Conservation (phyloP, 2,888 invertebrate species). For the Trichogramma dendrolimi region DNA sequence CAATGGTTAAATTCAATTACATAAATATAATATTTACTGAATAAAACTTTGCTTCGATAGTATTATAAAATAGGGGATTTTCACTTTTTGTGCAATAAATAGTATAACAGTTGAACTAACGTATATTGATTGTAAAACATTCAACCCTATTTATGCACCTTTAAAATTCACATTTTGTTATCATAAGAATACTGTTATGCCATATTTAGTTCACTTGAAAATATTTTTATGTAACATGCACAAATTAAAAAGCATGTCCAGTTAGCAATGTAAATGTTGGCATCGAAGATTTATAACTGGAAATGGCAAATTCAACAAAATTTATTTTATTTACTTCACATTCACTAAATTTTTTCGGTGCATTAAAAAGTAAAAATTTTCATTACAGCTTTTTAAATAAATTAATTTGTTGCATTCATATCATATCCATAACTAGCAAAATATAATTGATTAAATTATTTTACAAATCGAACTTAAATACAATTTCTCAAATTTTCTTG, state of each 20-base stretch:
- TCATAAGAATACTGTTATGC: no score
- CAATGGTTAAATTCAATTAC: conserved; percentile 7
- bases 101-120: no score
- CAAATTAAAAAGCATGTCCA: conserved; percentile 23
- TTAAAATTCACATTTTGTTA: no score
- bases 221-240: conserved; percentile 8
- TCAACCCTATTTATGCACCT: no score
- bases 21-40: conserved; percentile 16
- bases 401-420: not conserved
- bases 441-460: no score
- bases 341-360: not conserved
- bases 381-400: conserved; percentile 5
- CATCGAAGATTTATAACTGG: conserved; percentile 19
- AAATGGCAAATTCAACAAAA: conserved; percentile 13
- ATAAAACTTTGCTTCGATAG: not conserved
- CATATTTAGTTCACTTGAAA: no score
- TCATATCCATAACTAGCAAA: no score
- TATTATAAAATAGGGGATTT: no score
- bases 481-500: no score
- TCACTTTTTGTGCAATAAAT: no score
- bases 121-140: no score
- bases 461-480: no score
- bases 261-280: conserved; percentile 25
- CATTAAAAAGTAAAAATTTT: not conserved
- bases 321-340: conserved; percentile 10